Base-by-base conservation (phyloP, 2,888 invertebrate species). In the Caenorhabditis sp. region DNA sequence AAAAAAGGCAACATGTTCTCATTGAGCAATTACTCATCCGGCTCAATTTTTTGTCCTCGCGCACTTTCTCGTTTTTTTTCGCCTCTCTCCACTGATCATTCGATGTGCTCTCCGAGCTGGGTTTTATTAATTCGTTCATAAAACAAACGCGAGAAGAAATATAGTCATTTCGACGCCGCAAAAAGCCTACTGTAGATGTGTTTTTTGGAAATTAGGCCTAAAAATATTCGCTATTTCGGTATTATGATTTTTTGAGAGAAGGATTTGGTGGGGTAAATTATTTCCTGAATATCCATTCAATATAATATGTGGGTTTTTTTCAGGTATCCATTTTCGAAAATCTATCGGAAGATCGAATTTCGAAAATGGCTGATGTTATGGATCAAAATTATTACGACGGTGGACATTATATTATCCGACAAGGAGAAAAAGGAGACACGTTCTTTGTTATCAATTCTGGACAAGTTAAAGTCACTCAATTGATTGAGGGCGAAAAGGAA, bases 391-490 rank as follows among this genome's bases (percentile, higher is more conserved):
- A 93, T 88, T 95, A 93, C 89, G 91, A 92, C 31, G 91, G 93
- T 2, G 93, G 92, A 1, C 92, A 92, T 0, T 91, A 92, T 72
- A 94, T 95, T 68, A 92, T 95, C 14, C 91, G 92, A 0, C 94
- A 95, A 89, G 95, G 80, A 36, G 80, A 80, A 43, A 77, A 79
- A 70, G 95, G 95, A 1, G 93, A 95, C 88, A 94, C 93, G 82
- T 95, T 95, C 89, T 95, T 93, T 87, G 94, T 95, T 69, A 94
- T 95, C 84, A 92, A 93, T 77, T 93, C 93, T 7, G 85, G 86
- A 8, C 83, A 89, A 82, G 89, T 89, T n/a, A 85, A 85, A 70
- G 88, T 89, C 20, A 89, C 89, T 0, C 88, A 88, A 65, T 83
- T 85, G 67, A 78, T 88, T 70, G 83, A 85, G 84, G 90, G 89